Evolutionary conservation across 2,113 vertebrate species (phyloP).

Genomic region (Campylomormyrus numenius): DNA sequence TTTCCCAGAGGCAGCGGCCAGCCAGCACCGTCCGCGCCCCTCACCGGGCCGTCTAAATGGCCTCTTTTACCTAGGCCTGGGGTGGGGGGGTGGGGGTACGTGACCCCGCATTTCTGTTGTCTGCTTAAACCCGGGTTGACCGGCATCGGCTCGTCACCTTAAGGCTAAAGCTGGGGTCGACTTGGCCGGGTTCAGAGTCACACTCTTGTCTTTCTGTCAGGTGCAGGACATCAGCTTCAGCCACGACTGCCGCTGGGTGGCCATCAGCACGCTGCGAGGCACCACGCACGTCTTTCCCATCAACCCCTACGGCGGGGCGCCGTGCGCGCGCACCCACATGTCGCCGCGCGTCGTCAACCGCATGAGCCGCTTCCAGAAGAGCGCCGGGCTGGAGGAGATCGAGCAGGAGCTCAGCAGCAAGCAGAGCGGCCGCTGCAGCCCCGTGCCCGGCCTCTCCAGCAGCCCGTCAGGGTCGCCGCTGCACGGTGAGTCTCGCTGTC

Average conservation of each 20-base stretch:
- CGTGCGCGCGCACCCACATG: conserved; percentile 91
- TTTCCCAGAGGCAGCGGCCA: conserved; percentile 39
- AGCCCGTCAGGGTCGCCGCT: conserved; percentile 91
- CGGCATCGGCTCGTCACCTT: neutral
- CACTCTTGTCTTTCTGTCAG: conserved; percentile 44
- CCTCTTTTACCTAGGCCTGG: neutral
- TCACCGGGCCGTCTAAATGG: conserved; percentile 46
- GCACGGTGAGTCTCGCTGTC: conserved; percentile 69
- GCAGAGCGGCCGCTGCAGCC: conserved; percentile 84
- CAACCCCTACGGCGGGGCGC: conserved; percentile 87
- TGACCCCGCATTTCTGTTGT: neutral
- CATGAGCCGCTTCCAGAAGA: conserved; percentile 98
- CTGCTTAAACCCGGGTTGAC: neutral
- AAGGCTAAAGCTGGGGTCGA: neutral
- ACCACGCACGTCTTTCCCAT: conserved; percentile 94
- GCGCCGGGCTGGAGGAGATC: conserved; percentile 92
- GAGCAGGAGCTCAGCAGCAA: conserved; percentile 87
- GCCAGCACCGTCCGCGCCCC: conserved; percentile 25
- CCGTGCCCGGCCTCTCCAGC: conserved; percentile 85
- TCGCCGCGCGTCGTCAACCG: conserved; percentile 92
- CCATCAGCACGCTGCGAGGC: conserved; percentile 89
- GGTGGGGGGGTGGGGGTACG: neutral
- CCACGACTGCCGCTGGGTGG: conserved; percentile 95
- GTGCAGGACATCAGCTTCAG: conserved; percentile 98
- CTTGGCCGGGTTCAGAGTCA: too few relatives aligned